These are phyloP conservation scores for Penaeus japonicus DNA, from an alignment of 1,140 invertebrate genomes.

Conservation along the genomic window DNA sequence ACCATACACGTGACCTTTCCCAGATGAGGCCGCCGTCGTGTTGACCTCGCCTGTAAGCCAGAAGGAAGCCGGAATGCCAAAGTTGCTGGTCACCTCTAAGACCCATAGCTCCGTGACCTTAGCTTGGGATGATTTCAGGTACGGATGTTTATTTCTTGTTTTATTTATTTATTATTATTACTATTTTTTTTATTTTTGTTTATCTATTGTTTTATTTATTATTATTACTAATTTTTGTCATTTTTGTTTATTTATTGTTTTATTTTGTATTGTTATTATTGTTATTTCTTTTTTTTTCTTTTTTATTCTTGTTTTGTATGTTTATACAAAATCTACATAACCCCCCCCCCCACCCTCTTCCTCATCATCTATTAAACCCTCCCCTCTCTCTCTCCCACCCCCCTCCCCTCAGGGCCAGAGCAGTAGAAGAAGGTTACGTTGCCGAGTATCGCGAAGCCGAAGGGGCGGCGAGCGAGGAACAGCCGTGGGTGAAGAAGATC, in stretches of 20 bases:
- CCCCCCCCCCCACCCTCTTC: neutral
- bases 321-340: too few relatives aligned
- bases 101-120: constrained; percentile 61
- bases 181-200: neutral
- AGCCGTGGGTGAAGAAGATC: constrained; percentile 60
- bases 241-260: too few relatives aligned
- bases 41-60: neutral
- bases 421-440: constrained; percentile 59
- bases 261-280: neutral
- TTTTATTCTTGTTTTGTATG: too few relatives aligned
- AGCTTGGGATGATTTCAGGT: constrained; percentile 65
- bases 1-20: too few relatives aligned
- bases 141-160: too few relatives aligned
- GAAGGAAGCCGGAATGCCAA: constrained; percentile 55
- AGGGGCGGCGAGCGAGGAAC: constrained; percentile 41
- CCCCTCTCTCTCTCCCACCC: constrained; percentile 55
- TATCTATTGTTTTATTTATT: neutral
- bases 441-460: constrained; percentile 46
- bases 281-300: too few relatives aligned
- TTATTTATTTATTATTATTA: neutral
- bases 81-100: constrained; percentile 62
- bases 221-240: neutral
- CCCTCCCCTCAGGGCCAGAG: constrained; percentile 61
- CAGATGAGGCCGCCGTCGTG: neutral
- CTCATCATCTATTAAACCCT: constrained; percentile 58